Conservation (phyloP, 2,888 invertebrate genomes). For the Macrosoma leucophasiata region DNA sequence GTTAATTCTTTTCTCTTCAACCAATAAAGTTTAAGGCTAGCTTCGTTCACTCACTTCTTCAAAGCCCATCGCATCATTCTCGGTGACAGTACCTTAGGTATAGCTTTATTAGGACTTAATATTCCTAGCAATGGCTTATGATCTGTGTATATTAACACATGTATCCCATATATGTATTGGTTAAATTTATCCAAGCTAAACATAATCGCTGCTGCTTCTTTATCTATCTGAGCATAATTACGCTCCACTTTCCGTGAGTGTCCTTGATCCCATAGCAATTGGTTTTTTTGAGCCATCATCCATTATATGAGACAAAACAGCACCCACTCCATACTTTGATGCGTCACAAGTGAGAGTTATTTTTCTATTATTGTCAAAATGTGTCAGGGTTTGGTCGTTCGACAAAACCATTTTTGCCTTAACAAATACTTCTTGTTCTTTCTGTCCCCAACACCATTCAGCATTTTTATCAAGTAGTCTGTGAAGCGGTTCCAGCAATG, state of each 20-base stretch:
- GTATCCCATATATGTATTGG: slow-evolving; percentile 14
- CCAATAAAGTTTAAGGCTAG: too few relatives aligned
- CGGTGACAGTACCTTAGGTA: too few relatives aligned
- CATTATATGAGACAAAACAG: slow-evolving; percentile 19
- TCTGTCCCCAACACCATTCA: slow-evolving; percentile 2
- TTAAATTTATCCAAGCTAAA: slow-evolving; percentile 22
- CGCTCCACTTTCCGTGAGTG: slow-evolving; percentile 22
- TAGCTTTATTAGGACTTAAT: too few relatives aligned
- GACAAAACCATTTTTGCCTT: slow-evolving; percentile 11
- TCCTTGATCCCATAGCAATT: slow-evolving; percentile 22
- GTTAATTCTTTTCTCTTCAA: too few relatives aligned
- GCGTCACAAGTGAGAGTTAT: slow-evolving; percentile 16
- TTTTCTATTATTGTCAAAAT: neutral
- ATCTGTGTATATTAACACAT: slow-evolving; percentile 16
- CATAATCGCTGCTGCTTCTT: slow-evolving; percentile 25
- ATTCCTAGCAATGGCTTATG: slow-evolving; percentile 14
- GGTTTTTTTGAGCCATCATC: slow-evolving; percentile 23
- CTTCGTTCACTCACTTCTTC: too few relatives aligned
- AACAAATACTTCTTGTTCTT: slow-evolving; percentile 3
- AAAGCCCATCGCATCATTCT: too few relatives aligned
- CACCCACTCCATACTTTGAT: slow-evolving; percentile 22
- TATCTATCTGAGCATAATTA: slow-evolving; percentile 24
- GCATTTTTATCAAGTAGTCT: slow-evolving; percentile 6
- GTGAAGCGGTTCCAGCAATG: slow-evolving; percentile 16
- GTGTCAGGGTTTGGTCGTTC: slow-evolving; percentile 11